Base-by-base conservation (phyloP, 2,113 vertebrate species). In the Ranitomeya imitator region DNA sequence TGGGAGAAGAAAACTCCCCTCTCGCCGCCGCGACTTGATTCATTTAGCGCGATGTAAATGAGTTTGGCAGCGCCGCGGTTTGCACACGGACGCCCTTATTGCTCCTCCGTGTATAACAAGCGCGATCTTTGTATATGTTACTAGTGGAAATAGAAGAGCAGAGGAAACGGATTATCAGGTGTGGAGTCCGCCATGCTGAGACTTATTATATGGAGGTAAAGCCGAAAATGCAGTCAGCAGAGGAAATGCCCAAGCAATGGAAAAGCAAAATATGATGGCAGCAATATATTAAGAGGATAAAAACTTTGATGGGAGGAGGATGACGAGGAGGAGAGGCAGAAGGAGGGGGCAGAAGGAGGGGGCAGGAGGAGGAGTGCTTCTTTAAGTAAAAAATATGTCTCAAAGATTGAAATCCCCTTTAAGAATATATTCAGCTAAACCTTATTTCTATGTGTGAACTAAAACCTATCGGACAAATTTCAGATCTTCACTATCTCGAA, bases 21-120 rank as follows among this genome's bases (percentile, higher is more conserved):
- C 85, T 69, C 91, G 85, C 85, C 78, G 74, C 83, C 76, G 60
- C 0, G 2, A 89, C 67, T 90, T 90, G 52, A 86, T 91, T 91
- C 90, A 90, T 87, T 77, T 79, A 2, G 77, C 55, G 80, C 85
- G 89, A 51, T 91, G 90, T 87, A 87, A 90, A 92, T 82, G 74
- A 91, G 63, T 67, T 89, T 60, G 52, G 90, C 80, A 79, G 80
- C 1, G 0, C 23, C 0, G 83, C 55, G 6, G 52, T 88, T 90
- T 90, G 90, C 89, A 85, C 89, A 89, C 90, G 76, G 52, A 19
- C 84, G 84, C 57, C 4, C 55, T 3, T 1, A 18, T 73, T 90
- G 73, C 85, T 71, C 86, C 79, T 55, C 15, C 15, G 77, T 88
- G 90, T 51, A 59, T 79, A 86, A 14, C 4, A 1, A 57, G 54